Base-by-base conservation (phyloP, 2,888 invertebrate genomes). In the Eubasilissa splendida region DNA sequence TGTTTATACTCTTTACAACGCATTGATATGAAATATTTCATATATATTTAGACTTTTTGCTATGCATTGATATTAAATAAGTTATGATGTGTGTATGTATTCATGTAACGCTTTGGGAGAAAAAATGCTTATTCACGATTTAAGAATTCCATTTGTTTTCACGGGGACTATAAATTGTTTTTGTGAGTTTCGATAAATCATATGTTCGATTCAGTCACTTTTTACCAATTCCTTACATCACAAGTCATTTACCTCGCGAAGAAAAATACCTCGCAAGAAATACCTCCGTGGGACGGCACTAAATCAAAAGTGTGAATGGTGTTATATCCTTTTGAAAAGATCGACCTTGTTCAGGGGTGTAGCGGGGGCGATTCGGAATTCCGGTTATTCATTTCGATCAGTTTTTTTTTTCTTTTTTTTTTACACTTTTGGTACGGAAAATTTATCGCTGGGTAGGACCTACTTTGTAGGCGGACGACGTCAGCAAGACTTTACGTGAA, bases 341-440 rank as follows among this genome's bases (percentile, higher is more conserved):
- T 71, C 71, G 71, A 54, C 71, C 71, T 54, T 71, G 70, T 68
- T 68, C 68, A 66, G 68, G 58, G 42, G 52, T 22, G 63, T 66
- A n/a, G 70, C 31, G 22, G 60, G 77, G 76, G 50, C 12, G 65
- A 60, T 31, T 53, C 73, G 79, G 73, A 59, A 78, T 68, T 79
- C 79, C 60, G 80, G 76, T 80, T 80, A 80, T 80, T 80, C 80
- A 80, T 80, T 80, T 70, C 80, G 76, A 80, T 80, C 58, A 77
- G 76, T 60, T 76, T 71, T 71, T 54, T 31, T 71, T 22, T 31
- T 22, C 52, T 70, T 77, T 80, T 76, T 76, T 80, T 76, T 76
- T 50, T 53, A 22, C 58, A 58, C 53, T 54, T 60, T 59, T 31
- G 59, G 59, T 59, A 42, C 42, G 68, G 79, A 75, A 58, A 80